A percentile compares a stretch with the other conserved stretches of the same genome.
phyloP scores from a whole-genome alignment of 2,888 invertebrate species.

The Polylopha cassiicola region DNA sequence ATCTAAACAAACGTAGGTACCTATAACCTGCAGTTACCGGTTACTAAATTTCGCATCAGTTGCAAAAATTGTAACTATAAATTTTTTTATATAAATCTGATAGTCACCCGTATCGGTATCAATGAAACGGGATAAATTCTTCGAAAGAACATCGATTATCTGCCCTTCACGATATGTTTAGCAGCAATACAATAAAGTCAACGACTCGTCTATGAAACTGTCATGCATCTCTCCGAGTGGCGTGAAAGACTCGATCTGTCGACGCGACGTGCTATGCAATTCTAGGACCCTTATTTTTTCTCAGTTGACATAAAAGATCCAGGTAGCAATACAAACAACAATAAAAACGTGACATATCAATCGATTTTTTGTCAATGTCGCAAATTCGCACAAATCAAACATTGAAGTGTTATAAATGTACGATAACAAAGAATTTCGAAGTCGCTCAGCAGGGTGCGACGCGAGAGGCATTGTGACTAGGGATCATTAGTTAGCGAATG shows the following conservation, averaged over 20 bases:
- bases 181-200: constrained; percentile 59
- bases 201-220: constrained; percentile 55
- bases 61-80: constrained; percentile 1
- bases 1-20: too few relatives aligned
- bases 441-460: constrained; percentile 57
- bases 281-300: constrained; percentile 55
- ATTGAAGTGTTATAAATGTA: constrained; percentile 73
- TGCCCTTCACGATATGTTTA: constrained; percentile 49
- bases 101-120: constrained; percentile 15
- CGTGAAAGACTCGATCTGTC: constrained; percentile 49
- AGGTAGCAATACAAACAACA: constrained; percentile 73
- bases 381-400: constrained; percentile 74
- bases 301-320: constrained; percentile 45
- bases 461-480: constrained; percentile 49
- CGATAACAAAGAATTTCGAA: constrained; percentile 59
- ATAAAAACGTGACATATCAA: constrained; percentile 74
- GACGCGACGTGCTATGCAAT: constrained; percentile 37
- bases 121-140: constrained; percentile 32
- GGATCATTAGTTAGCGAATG: constrained; percentile 70
- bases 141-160: constrained; percentile 50
- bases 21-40: too few relatives aligned
- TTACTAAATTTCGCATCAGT: too few relatives aligned
- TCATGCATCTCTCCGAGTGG: constrained; percentile 46
- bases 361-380: constrained; percentile 63
- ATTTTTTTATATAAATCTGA: background rate